These are phyloP conservation scores for Gnathonemus echidnorhynchus DNA, from an alignment of 2,113 vertebrate genomes.

Conservation along the genomic window DNA sequence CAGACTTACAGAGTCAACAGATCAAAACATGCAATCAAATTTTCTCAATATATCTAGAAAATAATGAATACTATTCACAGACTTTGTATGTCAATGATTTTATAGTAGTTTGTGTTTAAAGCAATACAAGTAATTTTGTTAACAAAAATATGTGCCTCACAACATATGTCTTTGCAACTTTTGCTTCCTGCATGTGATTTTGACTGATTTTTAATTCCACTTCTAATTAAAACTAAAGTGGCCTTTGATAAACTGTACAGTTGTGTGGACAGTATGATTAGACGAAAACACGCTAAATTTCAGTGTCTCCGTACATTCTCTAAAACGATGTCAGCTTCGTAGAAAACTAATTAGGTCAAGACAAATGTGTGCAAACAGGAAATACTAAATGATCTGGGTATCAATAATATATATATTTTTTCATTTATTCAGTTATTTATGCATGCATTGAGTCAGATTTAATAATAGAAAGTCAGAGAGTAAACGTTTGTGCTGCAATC, in stretches of 20 bases:
- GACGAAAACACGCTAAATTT: constrained; percentile 15
- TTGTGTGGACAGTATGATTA: background rate
- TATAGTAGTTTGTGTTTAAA: background rate
- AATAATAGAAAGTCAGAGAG: constrained; percentile 63
- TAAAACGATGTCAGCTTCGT: constrained; percentile 62
- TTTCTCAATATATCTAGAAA: background rate
- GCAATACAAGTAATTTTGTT: background rate
- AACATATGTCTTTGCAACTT: background rate
- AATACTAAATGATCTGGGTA: constrained; percentile 62
- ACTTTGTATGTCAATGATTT: background rate
- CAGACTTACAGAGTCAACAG: background rate
- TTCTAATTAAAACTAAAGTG: background rate
- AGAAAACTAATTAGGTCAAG: constrained; percentile 67
- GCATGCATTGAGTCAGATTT: constrained; percentile 66
- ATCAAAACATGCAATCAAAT: background rate
- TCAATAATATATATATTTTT: constrained; percentile 63
- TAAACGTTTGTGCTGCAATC: constrained; percentile 56
- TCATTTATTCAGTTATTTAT: constrained; percentile 71
- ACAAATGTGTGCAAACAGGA: constrained; percentile 54
- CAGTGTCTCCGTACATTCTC: constrained; percentile 39
- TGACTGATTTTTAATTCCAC: background rate
- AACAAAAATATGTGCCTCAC: background rate
- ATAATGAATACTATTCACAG: background rate
- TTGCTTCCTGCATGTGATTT: background rate
- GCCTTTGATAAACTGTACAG: background rate